Base-by-base conservation (phyloP, 2,888 invertebrate genomes). In the Sipha maydis region DNA sequence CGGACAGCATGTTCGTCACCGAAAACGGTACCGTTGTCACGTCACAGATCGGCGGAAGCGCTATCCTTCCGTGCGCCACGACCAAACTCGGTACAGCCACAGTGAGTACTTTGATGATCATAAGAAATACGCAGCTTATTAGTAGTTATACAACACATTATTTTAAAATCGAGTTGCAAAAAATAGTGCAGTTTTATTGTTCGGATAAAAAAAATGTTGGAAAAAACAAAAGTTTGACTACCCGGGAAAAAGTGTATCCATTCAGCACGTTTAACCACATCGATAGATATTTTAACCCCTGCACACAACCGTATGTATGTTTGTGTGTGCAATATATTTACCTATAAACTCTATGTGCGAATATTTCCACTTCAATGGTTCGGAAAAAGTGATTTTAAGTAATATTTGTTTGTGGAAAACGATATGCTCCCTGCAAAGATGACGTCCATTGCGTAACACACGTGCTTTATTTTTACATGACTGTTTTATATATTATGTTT, bases 21-120 rank as follows among this genome's bases (percentile, higher is more conserved):
- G 93, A 93, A 90, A 93, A 93, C 90, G 92, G 92, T 89, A 93
- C 93, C 17, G 92, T 92, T 83, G 92, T 93, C 80, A 92, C 92
- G 76, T 93, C 93, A 71, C 93, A 93, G 91, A 92, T 92, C 89
- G 93, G 93, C 82, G 93, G 93, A 89, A 93, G 93, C 89, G 93
- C 93, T 48, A 92, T 93, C 79, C 91, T 93, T 85, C 93, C 93
- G 0, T 93, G 93, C 90, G 92, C 93, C 90, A 93, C 93, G 84
- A 91, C 92, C 89, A 93, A 93, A 91, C 92, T 92, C 90, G 93
- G 92, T 90, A 93, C 92, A 88, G 93, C 93, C 84, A 93, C 93
- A 91, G 93, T 93, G 91, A 93, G 93, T 92, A 80, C 54, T n/a
- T 5, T 8, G 28, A 61, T 7, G 3, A 4, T 21, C 19, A 31